Evolutionary conservation across 2,113 vertebrate species (phyloP).

Genomic region (Anolis carolinensis): DNA sequence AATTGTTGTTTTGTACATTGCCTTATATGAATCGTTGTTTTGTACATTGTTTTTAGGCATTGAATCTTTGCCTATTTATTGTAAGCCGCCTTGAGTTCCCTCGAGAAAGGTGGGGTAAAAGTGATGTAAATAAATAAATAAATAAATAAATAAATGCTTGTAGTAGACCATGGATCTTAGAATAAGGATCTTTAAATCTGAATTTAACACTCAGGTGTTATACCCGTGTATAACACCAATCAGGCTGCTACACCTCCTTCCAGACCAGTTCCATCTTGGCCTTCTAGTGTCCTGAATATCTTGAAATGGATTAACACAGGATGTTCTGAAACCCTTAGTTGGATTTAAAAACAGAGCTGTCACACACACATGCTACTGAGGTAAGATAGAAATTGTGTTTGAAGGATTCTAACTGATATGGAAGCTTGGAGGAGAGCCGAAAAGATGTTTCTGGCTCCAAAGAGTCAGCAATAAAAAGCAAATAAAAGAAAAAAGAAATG

Average conservation of each 20-base stretch:
- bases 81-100: too few relatives aligned
- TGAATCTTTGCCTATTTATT: too few relatives aligned
- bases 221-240: neutral
- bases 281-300: neutral
- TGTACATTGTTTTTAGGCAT: too few relatives aligned
- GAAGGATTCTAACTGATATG: neutral
- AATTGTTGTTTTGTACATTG: too few relatives aligned
- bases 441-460: neutral
- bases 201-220: neutral
- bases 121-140: too few relatives aligned
- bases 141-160: too few relatives aligned
- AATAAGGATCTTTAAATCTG: neutral
- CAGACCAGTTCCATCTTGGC: neutral
- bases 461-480: neutral
- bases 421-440: neutral
- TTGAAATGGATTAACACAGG: neutral
- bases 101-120: too few relatives aligned
- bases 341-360: too few relatives aligned
- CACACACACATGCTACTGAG: neutral
- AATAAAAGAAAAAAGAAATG: neutral
- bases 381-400: neutral
- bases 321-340: neutral
- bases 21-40: too few relatives aligned
- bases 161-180: too few relatives aligned
- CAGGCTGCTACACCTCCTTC: neutral